phyloP scores from a whole-genome alignment of 1,140 invertebrate genomes.

The Diuraphis noxia region DNA sequence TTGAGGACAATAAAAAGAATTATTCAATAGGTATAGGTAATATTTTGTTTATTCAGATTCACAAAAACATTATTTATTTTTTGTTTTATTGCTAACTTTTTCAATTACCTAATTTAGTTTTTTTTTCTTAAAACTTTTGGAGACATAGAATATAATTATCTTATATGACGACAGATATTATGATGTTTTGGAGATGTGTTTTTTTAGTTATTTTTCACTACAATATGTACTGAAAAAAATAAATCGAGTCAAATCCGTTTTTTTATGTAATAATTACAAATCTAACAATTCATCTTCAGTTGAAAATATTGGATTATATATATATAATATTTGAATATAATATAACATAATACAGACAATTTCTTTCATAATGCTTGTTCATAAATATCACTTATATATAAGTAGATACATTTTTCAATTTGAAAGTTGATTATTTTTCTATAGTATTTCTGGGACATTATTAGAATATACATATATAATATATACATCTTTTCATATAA shows the following conservation, averaged over 20 bases:
- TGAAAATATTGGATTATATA: background rate
- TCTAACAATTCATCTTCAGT: background rate
- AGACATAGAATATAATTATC: background rate
- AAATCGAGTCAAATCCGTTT: background rate
- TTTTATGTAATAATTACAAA: background rate
- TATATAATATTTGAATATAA: background rate
- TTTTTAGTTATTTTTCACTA: background rate
- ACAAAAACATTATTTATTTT: background rate
- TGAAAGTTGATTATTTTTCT: background rate
- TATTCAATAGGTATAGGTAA: no score
- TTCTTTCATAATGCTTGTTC: background rate
- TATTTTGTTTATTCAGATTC: background rate
- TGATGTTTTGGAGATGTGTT: background rate
- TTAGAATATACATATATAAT: no score
- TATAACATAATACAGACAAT: background rate
- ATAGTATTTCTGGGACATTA: background rate
- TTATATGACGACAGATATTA: background rate
- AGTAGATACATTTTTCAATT: background rate
- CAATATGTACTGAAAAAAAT: background rate
- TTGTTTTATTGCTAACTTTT: background rate
- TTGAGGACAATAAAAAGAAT: background rate
- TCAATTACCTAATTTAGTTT: background rate
- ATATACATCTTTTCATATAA: background rate
- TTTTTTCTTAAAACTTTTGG: background rate
- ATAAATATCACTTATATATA: background rate